A percentile compares a stretch with the other conserved stretches of the same genome.
Conservation (phyloP, 1,140 invertebrate genomes). For the Aphelinus certus region DNA sequence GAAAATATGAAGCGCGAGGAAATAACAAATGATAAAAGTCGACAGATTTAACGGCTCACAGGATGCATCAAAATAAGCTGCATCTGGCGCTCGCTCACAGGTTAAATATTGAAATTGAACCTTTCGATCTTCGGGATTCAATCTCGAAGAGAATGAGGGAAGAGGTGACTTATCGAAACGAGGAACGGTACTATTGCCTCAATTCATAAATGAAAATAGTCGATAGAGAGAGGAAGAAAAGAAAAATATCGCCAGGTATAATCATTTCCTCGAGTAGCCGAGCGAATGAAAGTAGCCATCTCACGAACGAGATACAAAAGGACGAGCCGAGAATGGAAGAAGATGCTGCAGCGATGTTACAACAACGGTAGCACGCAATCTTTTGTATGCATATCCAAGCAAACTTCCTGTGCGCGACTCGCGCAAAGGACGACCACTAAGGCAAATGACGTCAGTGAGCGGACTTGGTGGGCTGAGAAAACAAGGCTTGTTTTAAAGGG, state of each 20-base stretch:
- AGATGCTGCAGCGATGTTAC: slow-evolving; percentile 11
- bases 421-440: too few species aligned
- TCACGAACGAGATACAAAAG: background rate
- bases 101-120: slow-evolving; percentile 22
- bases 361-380: slow-evolving; percentile 25
- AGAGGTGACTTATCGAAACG: background rate
- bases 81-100: background rate
- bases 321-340: background rate
- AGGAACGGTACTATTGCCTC: slow-evolving; percentile 23
- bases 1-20: too few species aligned
- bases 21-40: too few species aligned
- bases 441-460: too few species aligned
- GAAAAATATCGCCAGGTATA: slow-evolving; percentile 12
- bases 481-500: too few species aligned
- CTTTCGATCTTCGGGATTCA: slow-evolving; percentile 12
- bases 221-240: background rate
- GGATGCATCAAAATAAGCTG: background rate
- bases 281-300: slow-evolving; percentile 17
- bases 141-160: slow-evolving; percentile 9
- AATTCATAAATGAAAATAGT: slow-evolving; percentile 9
- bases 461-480: too few species aligned
- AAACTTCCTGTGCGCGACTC: too few species aligned
- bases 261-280: slow-evolving; percentile 28
- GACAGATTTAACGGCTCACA: background rate
- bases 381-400: slow-evolving; percentile 22